Percentiles rank a stretch among this genome's conserved stretches.
Evolutionary conservation across 2,797 vertebrate genomes (phyloP).

Genomic region (Coracias cyanogaster): DNA sequence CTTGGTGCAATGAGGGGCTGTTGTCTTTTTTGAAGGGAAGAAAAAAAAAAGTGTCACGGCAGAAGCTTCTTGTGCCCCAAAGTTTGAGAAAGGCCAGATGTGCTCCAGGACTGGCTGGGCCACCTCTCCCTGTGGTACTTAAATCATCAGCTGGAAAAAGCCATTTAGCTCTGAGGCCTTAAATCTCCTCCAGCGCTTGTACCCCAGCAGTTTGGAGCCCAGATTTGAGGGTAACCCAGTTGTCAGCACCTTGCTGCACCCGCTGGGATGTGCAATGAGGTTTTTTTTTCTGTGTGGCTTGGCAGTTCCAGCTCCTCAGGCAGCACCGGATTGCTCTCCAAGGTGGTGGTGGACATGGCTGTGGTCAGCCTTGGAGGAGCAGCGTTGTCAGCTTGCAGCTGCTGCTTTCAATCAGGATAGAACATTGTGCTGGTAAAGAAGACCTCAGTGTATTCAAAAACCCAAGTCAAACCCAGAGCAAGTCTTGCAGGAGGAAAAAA

Average conservation of each 20-base stretch:
- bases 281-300: rapidly evolving
- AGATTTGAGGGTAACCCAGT: rapidly evolving
- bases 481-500: neutral
- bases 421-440: neutral
- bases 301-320: neutral
- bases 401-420: neutral
- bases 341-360: neutral
- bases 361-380: neutral
- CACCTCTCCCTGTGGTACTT: neutral
- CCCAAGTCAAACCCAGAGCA: neutral
- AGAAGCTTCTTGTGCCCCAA: neutral
- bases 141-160: neutral
- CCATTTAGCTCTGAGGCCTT: neutral
- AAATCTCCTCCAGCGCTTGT: rapidly evolving
- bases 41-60: too few species aligned
- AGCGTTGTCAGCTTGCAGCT: neutral
- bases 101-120: rapidly evolving
- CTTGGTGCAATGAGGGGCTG: neutral
- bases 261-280: rapidly evolving
- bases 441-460: neutral
- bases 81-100: neutral
- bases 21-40: neutral
- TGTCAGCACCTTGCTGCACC: rapidly evolving
- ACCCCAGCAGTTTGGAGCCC: rapidly evolving
- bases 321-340: neutral